Base-by-base conservation (phyloP, 2,888 invertebrate genomes). In the Euzetes globulus region DNA sequence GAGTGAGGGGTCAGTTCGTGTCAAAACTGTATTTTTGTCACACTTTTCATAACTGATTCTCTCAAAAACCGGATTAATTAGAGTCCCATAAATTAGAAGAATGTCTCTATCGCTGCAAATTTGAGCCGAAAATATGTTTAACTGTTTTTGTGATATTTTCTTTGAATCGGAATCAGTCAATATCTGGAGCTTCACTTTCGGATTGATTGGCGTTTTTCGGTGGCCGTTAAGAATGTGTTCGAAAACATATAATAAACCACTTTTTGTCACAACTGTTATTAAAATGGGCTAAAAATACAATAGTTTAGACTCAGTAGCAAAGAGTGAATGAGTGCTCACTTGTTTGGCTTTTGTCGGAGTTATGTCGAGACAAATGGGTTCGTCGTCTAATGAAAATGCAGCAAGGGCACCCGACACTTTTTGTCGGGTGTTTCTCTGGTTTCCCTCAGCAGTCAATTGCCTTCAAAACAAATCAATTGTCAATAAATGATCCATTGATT, bases 191-290 rank as follows among this genome's bases (percentile, higher is more conserved):
- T 45, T 72, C 6, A 72, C 37, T 29, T 72, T 72, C 17, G 58
- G 60, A 9, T 29, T 37, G 19, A 58, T 6, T 41, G 60, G 41
- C 19, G 60, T 45, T 22, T 17, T 33, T 55, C 33, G 6, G 27
- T 25, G 27, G 5, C 90, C 91, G 83, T 91, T 92, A 50, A 91
- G 84, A 78, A 87, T 87, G 80, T 90, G 89, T 72, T 88, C 86
- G 82, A 91, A 94, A 74, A 91, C 84, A 82, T 92, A 90, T 52
- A 91, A 87, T 7, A 89, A 88, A 0, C 94, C 94, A 80, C 88
- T 90, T 78, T 89, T 86, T 0, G 91, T 91, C 0, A 88, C 86
- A 0, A 87, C 87, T 58, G 82, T 79, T 71, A 85, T 77, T n/a
- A 78, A 77, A 17, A 80, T 76, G 7, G 78, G 75, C 77, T 78